phyloP scores from a whole-genome alignment of 2,113 vertebrate species.

The Nibea albiflora region DNA sequence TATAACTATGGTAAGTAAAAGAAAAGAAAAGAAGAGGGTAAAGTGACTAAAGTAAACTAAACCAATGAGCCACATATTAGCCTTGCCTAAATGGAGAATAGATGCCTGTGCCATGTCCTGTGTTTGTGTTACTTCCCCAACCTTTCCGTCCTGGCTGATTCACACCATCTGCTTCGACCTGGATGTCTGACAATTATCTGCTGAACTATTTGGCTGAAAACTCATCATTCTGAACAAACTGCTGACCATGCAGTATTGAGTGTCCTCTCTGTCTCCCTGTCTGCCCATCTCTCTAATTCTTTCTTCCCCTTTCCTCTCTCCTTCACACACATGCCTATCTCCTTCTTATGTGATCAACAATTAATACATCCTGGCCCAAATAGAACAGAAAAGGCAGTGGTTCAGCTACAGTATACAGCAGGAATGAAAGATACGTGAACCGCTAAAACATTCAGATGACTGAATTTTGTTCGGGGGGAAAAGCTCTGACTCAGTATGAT shows the following conservation, averaged over 20 bases:
- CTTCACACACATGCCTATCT: conserved; percentile 37
- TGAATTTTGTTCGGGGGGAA: conserved; percentile 10
- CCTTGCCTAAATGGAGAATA: neutral
- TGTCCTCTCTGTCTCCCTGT: conserved; percentile 20
- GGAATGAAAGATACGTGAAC: neutral
- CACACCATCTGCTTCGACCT: conserved; percentile 37
- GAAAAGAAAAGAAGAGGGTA: neutral
- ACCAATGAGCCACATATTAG: neutral
- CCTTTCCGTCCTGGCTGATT: conserved; percentile 15
- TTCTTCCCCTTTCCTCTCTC: neutral
- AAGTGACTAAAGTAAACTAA: neutral
- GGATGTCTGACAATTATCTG: conserved; percentile 41
- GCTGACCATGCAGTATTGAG: conserved; percentile 42
- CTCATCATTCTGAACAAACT: conserved; percentile 31
- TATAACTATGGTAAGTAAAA: neutral
- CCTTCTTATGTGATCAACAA: conserved; percentile 18
- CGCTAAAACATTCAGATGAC: conserved; percentile 8
- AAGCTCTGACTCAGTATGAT: conserved; percentile 3
- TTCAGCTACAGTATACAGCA: neutral
- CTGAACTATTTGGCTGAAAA: conserved; percentile 42
- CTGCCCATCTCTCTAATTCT: neutral
- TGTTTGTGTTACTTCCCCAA: conserved; percentile 10
- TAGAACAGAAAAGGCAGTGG: neutral
- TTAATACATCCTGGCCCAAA: neutral
- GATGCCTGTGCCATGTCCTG: neutral